Conservation (phyloP, 2,797 vertebrate species). For the Muraenolepis orangiensis region DNA sequence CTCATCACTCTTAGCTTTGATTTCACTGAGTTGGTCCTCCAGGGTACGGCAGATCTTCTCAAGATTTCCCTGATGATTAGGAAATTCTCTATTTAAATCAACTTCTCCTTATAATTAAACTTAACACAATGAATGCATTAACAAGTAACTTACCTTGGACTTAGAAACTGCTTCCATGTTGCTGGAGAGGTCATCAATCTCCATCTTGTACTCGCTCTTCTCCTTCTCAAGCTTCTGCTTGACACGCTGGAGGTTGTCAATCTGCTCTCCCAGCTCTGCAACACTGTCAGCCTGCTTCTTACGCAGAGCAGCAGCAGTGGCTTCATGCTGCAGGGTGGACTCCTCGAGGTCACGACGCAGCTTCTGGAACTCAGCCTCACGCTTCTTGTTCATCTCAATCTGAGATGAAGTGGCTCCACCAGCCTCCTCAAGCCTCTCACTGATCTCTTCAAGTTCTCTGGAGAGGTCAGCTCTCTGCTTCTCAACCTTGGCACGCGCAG, state of each 20-base stretch:
- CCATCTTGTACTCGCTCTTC: constrained; percentile 82
- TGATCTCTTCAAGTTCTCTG: not conserved
- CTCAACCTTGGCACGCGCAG: not conserved
- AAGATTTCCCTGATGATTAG: constrained; percentile 65
- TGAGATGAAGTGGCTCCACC: constrained; percentile 1
- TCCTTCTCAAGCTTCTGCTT: constrained; percentile 84
- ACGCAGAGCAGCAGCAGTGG: constrained; percentile 1
- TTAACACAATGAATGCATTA: not conserved
- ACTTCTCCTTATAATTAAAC: not conserved
- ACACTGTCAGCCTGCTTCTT: constrained; percentile 2
- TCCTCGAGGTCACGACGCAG: not conserved
- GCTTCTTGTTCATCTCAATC: constrained; percentile 3
- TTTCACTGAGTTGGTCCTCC: constrained; percentile 74
- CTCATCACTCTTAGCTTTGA: constrained; percentile 73
- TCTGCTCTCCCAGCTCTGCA: not conserved
- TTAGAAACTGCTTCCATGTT: constrained; percentile 68
- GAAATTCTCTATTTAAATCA: not conserved
- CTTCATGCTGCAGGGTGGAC: constrained; percentile 1
- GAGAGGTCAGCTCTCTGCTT: constrained; percentile 1
- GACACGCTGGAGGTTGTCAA: constrained; percentile 67
- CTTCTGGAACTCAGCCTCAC: not conserved
- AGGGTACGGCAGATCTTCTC: constrained; percentile 72
- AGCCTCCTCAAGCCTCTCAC: constrained; percentile 2
- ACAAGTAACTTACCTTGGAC: constrained; percentile 15
- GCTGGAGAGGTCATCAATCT: constrained; percentile 75